Base-by-base conservation (phyloP, 2,888 invertebrate genomes). In the Diloba caeruleocephala region DNA sequence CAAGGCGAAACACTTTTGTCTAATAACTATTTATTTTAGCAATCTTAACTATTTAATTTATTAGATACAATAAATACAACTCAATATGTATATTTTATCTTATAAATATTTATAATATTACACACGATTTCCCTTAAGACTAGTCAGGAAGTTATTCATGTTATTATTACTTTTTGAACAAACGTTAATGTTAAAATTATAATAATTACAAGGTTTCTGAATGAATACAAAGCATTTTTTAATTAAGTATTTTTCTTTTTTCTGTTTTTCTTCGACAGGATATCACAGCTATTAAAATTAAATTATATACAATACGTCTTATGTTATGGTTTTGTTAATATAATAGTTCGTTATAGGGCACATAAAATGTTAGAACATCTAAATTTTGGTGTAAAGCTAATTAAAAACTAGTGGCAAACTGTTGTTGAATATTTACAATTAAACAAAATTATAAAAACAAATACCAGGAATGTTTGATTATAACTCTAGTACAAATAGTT, bases 311-410 rank as follows among this genome's bases (percentile, higher is more conserved):
- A 77, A 71, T 76, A 72, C 71, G 51, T 78, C 76, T 54, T 74
- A 73, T 75, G 69, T 65, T 73, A 70, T 71, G 61, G 69, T 72
- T 66, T 67, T 73, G 73, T 75, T 75, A 78, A 71, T 70, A 71
- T 68, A 66, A 62, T 66, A 72, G 69, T 57, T 73, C 69, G 73
- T 71, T 74, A 78, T 79, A 83, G 83, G 84, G 81, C 81, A 85
- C 82, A 73, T 65, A 49, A 50, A 50, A 68, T 59, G 71, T 74
- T 82, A 81, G 79, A 81, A 77, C 68, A 78, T 79, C 89, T 87
- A 88, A 76, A 88, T 89, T 92, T 92, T 92, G 92, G 92, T 91
- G 89, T 91, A 91, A 88, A 90, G 92, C 92, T 92, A 92, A 83
- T 68, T 34, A 75, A 81, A 77, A 84, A 72, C 90, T 92, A 92